These are phyloP conservation scores for Psococerastis gibbosa DNA, from an alignment of 2,888 invertebrate genomes.

Conservation along the genomic window DNA sequence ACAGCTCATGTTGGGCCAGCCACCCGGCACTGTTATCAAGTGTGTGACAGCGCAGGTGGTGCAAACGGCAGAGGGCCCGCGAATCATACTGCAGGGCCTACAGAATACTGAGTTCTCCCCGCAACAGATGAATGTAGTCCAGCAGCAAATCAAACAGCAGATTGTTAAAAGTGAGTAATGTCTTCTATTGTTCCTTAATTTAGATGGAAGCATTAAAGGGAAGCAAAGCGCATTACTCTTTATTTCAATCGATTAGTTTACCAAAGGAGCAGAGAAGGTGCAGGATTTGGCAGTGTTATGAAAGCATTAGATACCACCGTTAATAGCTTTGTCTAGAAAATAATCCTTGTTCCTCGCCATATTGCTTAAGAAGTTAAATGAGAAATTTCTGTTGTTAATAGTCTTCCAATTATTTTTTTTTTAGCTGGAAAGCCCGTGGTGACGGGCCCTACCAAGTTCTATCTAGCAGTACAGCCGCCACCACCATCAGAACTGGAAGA, in stretches of 20 bases:
- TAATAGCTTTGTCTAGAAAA: too few relatives aligned
- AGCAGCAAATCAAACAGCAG: constrained; percentile 79
- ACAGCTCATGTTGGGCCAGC: constrained; percentile 54
- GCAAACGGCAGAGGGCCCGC: constrained; percentile 65
- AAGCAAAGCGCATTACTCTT: too few relatives aligned
- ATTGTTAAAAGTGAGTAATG: constrained; percentile 51
- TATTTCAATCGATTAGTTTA: too few relatives aligned
- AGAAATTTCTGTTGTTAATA: background rate
- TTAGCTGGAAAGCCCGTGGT: constrained; percentile 69
- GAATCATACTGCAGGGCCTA: constrained; percentile 68
- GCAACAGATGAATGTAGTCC: constrained; percentile 62
- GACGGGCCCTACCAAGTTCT: constrained; percentile 69
- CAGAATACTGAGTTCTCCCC: constrained; percentile 67
- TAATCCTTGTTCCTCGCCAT: too few relatives aligned
- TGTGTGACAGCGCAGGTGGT: constrained; percentile 72
- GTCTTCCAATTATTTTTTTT: constrained; percentile 18
- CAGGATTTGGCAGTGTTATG: too few relatives aligned
- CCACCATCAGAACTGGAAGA: constrained; percentile 15
- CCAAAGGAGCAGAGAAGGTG: too few relatives aligned
- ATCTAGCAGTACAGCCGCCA: constrained; percentile 66
- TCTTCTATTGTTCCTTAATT: constrained; percentile 13
- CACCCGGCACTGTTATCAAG: constrained; percentile 69
- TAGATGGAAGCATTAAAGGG: too few relatives aligned
- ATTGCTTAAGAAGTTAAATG: too few relatives aligned
- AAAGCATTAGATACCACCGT: too few relatives aligned